Base-by-base conservation (phyloP, 37 sponge, comb jelly and placozoan species). In the Axinella damicornis region DNA sequence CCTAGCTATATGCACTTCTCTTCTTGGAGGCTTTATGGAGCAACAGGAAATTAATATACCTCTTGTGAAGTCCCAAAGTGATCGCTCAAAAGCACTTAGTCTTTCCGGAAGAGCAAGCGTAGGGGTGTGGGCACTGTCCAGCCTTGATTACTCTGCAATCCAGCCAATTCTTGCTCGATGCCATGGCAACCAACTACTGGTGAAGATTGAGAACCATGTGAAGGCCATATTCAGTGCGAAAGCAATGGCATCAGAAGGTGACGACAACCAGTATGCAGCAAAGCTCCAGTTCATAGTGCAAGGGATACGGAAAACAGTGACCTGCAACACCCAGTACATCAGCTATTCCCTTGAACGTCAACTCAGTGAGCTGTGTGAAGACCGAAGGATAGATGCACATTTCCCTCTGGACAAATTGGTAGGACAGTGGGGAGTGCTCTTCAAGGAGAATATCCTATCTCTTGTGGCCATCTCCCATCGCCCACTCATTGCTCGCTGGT, bases 401-500 rank as follows among this genome's bases (percentile, higher is more conserved):
- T 35, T 61, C 9, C 28, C 55, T 56, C 33, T 74, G 1, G 58
- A 74, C 0, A 31, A 54, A 1, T 30, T 74, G 16, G 35, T 74
- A 14, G 21, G 37, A 12, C 36, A 74, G 54, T 88, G 88, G 88
- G 77, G 65, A 25, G 53, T 27, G 15, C 53, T 75, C 33, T 89
- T 89, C 22, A 13, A 82, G 36, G 61, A 77, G 32, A 59, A 83
- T 16, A 53, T 77, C 54, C 83, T 89, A 0, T 77, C 70, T 17
- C 73, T 81, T 12, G 71, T 89, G 19, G 46, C 53, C 0, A 21
- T 28, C 0, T 63, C 78, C 38, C 74, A 77, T 63, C 71, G 77
- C n/a, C 65, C 78, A 14, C 83, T 89, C 28, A 58, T 89, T 69
- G 89, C 89, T 33, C 41, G 89, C 46, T 89, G 89, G 89, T 66